These are phyloP conservation scores for Apoderus coryli DNA, from an alignment of 2,888 invertebrate species.

Conservation along the genomic window DNA sequence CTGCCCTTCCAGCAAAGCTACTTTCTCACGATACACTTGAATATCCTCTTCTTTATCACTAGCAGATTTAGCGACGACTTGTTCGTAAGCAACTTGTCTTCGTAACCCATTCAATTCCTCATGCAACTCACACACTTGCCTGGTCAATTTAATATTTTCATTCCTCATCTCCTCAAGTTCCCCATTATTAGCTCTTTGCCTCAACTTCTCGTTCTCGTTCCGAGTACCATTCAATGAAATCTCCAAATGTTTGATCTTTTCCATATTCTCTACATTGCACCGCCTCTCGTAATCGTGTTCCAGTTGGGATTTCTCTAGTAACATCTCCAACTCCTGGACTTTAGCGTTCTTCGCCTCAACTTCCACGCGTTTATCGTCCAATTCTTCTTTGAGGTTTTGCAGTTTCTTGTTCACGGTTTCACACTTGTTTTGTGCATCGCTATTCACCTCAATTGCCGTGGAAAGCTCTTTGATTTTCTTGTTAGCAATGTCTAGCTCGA, in stretches of 20 bases:
- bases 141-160: too few species aligned
- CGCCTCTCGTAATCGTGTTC: neutral
- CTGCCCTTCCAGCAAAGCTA: too few species aligned
- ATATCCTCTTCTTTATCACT: too few species aligned
- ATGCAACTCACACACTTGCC: too few species aligned
- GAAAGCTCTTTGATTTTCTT: slow-evolving; percentile 22
- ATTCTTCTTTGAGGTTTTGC: slow-evolving; percentile 9
- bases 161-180: slow-evolving; percentile 11
- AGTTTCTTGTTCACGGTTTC: slow-evolving; percentile 12
- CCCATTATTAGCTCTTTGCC: too few species aligned
- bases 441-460: too few species aligned
- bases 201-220: too few species aligned
- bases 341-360: slow-evolving; percentile 2
- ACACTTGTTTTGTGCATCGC: too few species aligned
- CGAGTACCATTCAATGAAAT: neutral
- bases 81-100: too few species aligned
- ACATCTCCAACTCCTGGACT: neutral
- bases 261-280: neutral
- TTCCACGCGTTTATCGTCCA: slow-evolving; percentile 2
- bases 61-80: too few species aligned
- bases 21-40: too few species aligned
- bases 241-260: slow-evolving; percentile 2
- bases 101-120: too few species aligned
- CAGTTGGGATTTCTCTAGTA: neutral
- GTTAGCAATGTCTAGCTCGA: slow-evolving; percentile 21